Evolutionary conservation across 2,888 invertebrate species (phyloP).

Genomic region (Nomada lathburiana): DNA sequence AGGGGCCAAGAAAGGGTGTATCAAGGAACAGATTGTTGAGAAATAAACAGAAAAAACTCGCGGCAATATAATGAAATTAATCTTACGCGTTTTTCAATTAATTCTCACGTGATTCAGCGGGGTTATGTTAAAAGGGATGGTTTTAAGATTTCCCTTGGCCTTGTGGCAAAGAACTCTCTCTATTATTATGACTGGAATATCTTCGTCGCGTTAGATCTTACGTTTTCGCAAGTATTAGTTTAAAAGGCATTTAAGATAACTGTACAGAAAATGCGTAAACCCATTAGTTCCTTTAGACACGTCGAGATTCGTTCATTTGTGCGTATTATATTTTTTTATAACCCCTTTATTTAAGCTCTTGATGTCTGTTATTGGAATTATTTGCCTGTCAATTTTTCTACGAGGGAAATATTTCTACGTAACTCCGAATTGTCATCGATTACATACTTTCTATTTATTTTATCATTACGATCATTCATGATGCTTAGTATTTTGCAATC

Average conservation of each 20-base stretch:
- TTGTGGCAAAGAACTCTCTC: conserved; percentile 31
- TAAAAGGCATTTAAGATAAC: conserved; percentile 30
- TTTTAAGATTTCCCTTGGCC: conserved; percentile 4
- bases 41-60: conserved; percentile 71
- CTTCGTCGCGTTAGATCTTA: conserved; percentile 1
- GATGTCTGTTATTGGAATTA: not conserved
- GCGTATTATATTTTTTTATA: conserved; percentile 1
- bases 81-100: not conserved
- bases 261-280: conserved; percentile 12
- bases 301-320: conserved; percentile 9
- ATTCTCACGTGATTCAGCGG: conserved; percentile 26
- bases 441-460: conserved; percentile 70
- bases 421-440: conserved; percentile 9
- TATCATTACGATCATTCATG: conserved; percentile 52
- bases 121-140: conserved; percentile 3
- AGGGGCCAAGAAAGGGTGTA: conserved; percentile 65
- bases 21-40: conserved; percentile 69
- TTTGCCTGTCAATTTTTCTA: conserved; percentile 35
- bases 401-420: not conserved
- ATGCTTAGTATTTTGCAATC: conserved; percentile 49
- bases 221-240: conserved; percentile 21
- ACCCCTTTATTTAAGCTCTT: conserved; percentile 18
- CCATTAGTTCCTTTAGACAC: conserved; percentile 32
- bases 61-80: conserved; percentile 24
- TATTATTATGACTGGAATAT: conserved; percentile 22